A percentile compares a stretch with the other conserved stretches of the same genome.
Evolutionary conservation across 2,113 vertebrate genomes (phyloP).

Genomic region (Lepus timidus): DNA sequence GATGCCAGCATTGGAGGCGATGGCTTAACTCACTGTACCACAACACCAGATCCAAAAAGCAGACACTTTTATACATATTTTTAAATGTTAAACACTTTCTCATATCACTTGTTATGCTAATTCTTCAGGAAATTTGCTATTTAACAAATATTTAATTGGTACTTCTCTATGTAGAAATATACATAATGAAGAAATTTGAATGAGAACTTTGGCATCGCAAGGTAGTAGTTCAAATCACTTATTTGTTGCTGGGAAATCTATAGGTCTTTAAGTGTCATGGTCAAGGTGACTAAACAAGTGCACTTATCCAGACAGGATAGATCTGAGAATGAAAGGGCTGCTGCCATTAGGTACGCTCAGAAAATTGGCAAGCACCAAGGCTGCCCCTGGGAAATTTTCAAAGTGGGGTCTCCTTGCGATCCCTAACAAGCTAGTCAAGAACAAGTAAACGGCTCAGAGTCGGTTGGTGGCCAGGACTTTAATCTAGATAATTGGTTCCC

Average conservation of each 20-base stretch:
- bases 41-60: too few relatives aligned
- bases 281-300: not conserved
- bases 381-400: not conserved
- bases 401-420: not conserved
- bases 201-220: not conserved
- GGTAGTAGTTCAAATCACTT: not conserved
- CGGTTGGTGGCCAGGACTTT: not conserved
- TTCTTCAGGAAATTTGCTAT: not conserved
- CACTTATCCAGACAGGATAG: not conserved
- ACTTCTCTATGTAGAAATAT: not conserved
- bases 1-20: too few relatives aligned
- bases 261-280: not conserved
- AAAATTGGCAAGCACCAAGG: not conserved
- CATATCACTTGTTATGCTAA: not conserved
- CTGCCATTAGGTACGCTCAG: not conserved
- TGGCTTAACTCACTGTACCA: too few relatives aligned
- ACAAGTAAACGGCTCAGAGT: not conserved
- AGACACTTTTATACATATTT: not conserved
- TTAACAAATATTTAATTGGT: not conserved
- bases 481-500: not conserved
- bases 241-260: not conserved
- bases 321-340: not conserved
- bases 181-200: slow-evolving; percentile 34
- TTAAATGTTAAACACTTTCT: not conserved
- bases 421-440: not conserved